Conservation (phyloP, 2,797 vertebrate genomes). For the Bovichtus diacanthus region DNA sequence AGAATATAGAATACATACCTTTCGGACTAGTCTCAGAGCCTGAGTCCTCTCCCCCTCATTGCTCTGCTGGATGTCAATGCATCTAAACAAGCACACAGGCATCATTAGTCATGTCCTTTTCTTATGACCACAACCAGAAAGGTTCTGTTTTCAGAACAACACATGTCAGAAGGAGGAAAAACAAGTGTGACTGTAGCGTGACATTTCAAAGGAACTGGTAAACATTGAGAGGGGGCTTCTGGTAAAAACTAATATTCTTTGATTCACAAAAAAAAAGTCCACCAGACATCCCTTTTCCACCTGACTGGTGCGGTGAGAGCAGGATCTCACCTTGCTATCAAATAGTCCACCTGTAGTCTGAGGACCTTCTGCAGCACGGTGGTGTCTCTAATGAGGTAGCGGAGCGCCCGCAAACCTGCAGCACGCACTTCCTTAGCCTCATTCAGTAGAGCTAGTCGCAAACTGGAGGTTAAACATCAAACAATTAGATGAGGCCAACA, state of each 20-base stretch:
- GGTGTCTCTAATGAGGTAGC: conserved; percentile 96
- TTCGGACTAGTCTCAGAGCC: conserved; percentile 96
- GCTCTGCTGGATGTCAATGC: conserved; percentile 99
- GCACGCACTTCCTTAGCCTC: conserved; percentile 99
- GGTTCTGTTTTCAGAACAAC: no score
- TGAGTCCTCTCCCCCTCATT: conserved; percentile 99
- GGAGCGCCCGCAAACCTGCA: conserved; percentile 95
- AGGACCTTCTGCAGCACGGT: conserved; percentile 96
- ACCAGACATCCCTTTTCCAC: neutral
- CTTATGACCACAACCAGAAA: neutral
- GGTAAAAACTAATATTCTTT: neutral
- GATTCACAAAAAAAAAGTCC: neutral
- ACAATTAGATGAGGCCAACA: conserved; percentile 5
- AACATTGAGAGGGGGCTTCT: neutral
- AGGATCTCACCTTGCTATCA: conserved; percentile 93
- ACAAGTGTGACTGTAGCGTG: neutral
- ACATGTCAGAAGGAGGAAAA: conserved; percentile 7
- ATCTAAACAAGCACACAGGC: conserved; percentile 82
- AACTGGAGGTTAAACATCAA: conserved; percentile 78
- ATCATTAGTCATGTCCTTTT: conserved; percentile 9
- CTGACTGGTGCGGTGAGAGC: neutral
- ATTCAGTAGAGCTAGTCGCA: conserved; percentile 95
- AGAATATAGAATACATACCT: conserved; percentile 85
- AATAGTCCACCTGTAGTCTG: conserved; percentile 96
- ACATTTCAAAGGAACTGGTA: conserved; percentile 2